phyloP scores from a whole-genome alignment of 2,797 vertebrate species.

The Eulemur coronatus region DNA sequence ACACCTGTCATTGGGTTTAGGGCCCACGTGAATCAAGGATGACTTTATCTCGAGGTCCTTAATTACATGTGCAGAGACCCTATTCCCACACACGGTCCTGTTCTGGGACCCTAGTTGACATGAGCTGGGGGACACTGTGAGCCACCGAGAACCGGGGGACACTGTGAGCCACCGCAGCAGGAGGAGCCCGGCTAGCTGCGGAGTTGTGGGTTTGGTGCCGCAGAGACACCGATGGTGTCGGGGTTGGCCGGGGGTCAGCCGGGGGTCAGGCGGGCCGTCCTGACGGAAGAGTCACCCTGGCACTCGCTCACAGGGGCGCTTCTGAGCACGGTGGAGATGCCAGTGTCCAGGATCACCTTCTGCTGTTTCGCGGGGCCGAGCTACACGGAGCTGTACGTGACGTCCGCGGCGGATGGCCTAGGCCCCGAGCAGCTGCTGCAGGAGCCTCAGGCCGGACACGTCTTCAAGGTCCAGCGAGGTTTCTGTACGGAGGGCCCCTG shows the following conservation, averaged over 20 bases:
- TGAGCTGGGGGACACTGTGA: too few species aligned
- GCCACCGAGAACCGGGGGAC: too few species aligned
- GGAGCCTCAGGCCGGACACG: too few species aligned
- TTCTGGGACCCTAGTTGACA: background rate
- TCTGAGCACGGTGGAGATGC: conserved; percentile 88
- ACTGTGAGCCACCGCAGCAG: background rate
- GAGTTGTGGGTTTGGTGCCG: too few species aligned
- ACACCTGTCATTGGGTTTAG: background rate
- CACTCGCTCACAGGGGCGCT: conserved; percentile 66
- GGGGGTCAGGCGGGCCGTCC: background rate
- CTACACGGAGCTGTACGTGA: conserved; percentile 91
- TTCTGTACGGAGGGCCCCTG: too few species aligned
- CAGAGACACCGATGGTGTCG: rapidly evolving
- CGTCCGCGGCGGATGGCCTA: conserved; percentile 88
- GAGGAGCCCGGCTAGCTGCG: background rate
- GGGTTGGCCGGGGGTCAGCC: rapidly evolving
- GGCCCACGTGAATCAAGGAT: background rate
- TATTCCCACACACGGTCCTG: background rate
- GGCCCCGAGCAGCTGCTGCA: background rate
- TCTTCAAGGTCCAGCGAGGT: too few species aligned
- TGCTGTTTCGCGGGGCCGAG: conserved; percentile 93
- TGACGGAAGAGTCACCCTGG: background rate
- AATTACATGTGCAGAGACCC: background rate
- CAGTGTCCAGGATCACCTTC: conserved; percentile 88
- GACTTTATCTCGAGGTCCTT: background rate